Evolutionary conservation across 2,888 invertebrate species (phyloP), one percentile per base, ranked within the genome.

Genomic region (Cheilosia grossa): DNA sequence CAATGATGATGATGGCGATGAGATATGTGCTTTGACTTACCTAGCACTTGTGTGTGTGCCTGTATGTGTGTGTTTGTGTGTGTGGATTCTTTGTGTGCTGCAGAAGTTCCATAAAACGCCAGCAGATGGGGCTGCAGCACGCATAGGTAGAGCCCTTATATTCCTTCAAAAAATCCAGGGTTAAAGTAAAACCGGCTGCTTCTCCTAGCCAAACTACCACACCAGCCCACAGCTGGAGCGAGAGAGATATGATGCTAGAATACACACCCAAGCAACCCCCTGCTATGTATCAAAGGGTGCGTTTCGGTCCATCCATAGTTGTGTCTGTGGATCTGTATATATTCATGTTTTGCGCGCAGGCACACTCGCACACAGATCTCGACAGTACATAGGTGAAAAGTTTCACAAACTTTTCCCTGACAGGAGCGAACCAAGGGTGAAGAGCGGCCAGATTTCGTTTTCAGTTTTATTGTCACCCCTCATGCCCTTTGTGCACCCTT

Each of bases 131-230:
- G 82, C 81, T 24, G 70, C 56, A 80, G 67, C 75, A 79, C 33
- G 61, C 58, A 67, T 74, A 85, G 63, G 61, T 66, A 63, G 33
- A 72, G 49, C 72, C 75, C 85, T 74, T 77, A 61, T 80, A 77
- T 85, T 85, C 40, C 70, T 37, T 61, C 61, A 56, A 85, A 85
- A 85, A 81, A 81, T 85, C 85, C 85, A 85, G 85, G 85, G 85
- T 85, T 85, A 81, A 85, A 80, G 81, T 81, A 81, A 85, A 72
- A 85, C 56, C 81, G 74, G 59, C 75, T 63, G 24, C 69, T 56
- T 75, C 72, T 42, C 44, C 69, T 24, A 33, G 64, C 73, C 49
- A 33, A 61, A 42, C 33, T 61, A 10, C 73, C 66, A 19, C 37
- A 24, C n/a, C 83, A 72, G 42, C 79, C 74, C 74, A 75, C 61